Base-by-base conservation (phyloP, 2,888 invertebrate genomes). In the Hyposoter dolosus region DNA sequence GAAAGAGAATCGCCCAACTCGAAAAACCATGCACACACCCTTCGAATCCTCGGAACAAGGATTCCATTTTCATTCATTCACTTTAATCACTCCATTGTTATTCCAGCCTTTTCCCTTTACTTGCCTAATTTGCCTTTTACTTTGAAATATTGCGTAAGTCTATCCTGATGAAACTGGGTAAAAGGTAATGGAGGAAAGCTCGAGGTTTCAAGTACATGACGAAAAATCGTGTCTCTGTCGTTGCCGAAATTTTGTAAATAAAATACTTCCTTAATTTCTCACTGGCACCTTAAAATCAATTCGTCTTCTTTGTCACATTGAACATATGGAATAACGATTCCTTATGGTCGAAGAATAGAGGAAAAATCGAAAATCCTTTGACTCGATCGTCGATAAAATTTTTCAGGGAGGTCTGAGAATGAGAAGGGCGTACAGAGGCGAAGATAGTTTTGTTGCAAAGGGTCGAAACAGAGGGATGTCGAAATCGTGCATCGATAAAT, bases 21-120 rank as follows among this genome's bases (percentile, higher is more conserved):
- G 82, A 85, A 82, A 78, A 78, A 78, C 82, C 78, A n/a, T n/a
- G n/a, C n/a, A 68, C 77, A 60, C 66, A 47, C 81, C 77, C 72
- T 68, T 71, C 63, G 23, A 47, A 12, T 66, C 56, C 23, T 32
- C 23, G 19, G 47, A 32, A 28, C 10, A 60, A 60, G 6, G n/a
- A 43, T 6, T 40, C 71, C 32, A 65, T 77, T 85, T 68, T 78
- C 50, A 63, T 85, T 78, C 50, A 53, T 50, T 74, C 50, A 43
- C 28, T 65, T 17, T 19, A 65, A 32, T 45, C 47, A 32, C 1
- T 28, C 28, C 12, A 15, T 23, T 32, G 23, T 15, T 23, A 4
- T 56, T 6, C 32, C n/a, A 56, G 0, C 15, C 40, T 47, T 17
- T 40, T 60, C 40, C 19, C 40, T 19, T 6, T 4, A 28, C 19